These are phyloP conservation scores for Nymphalis urticae DNA, from an alignment of 2,888 invertebrate genomes.

Conservation along the genomic window DNA sequence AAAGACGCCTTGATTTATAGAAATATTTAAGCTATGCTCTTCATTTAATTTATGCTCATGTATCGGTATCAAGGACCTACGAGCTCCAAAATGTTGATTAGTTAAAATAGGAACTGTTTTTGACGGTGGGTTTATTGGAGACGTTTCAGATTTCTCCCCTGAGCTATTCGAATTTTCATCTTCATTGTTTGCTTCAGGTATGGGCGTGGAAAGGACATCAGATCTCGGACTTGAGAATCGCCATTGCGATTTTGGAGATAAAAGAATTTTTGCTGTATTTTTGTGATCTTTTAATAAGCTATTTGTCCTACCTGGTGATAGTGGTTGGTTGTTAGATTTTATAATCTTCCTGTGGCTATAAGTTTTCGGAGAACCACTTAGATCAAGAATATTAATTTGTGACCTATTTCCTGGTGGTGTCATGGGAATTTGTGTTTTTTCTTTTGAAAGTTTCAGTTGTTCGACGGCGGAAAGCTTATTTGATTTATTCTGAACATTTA, in stretches of 20 bases:
- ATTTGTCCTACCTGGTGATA: slow-evolving; percentile 80
- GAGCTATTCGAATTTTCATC: slow-evolving; percentile 86
- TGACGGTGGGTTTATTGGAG: slow-evolving; percentile 59
- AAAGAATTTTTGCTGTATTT: slow-evolving; percentile 83
- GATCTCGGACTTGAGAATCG: slow-evolving; percentile 88
- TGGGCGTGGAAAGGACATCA: slow-evolving; percentile 92
- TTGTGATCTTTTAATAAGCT: slow-evolving; percentile 78
- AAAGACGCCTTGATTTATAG: slow-evolving; percentile 70
- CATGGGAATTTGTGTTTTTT: slow-evolving; percentile 65
- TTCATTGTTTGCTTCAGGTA: slow-evolving; percentile 90
- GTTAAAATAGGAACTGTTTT: slow-evolving; percentile 76
- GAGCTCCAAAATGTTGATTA: slow-evolving; percentile 75
- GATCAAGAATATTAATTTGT: slow-evolving; percentile 84
- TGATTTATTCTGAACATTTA: slow-evolving; percentile 80
- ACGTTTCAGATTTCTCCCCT: slow-evolving; percentile 75
- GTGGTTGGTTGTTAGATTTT: slow-evolving; percentile 71
- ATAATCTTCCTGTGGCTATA: slow-evolving; percentile 84
- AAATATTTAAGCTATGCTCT: slow-evolving; percentile 54
- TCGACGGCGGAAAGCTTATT: slow-evolving; percentile 89
- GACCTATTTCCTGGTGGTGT: slow-evolving; percentile 64
- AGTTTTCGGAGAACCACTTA: slow-evolving; percentile 87
- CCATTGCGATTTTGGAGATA: slow-evolving; percentile 87
- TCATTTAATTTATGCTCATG: slow-evolving; percentile 61
- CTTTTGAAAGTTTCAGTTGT: slow-evolving; percentile 86
- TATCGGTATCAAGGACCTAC: slow-evolving; percentile 72